A percentile compares a stretch with the other conserved stretches of the same genome.
Evolutionary conservation across 2,797 vertebrate species (phyloP).

Genomic region (Sus cebifrons): DNA sequence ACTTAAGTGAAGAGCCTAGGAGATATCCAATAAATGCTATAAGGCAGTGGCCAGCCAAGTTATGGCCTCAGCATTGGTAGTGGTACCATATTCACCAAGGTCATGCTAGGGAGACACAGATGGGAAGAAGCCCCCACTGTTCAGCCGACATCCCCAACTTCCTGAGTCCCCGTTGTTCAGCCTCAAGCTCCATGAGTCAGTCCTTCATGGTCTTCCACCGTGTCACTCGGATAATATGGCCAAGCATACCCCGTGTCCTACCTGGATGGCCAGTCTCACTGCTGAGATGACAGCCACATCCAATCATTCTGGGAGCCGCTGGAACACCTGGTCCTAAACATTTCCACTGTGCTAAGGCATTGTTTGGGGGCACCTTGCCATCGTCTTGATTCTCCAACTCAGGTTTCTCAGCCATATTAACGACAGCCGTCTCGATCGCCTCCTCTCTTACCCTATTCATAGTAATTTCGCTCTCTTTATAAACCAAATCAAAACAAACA

Average conservation of each 20-base stretch:
- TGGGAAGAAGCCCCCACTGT: not conserved
- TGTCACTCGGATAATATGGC: fast-evolving
- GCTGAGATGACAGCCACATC: not conserved
- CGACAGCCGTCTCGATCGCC: not conserved
- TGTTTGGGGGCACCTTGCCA: fast-evolving
- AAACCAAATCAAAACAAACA: conserved; percentile 43
- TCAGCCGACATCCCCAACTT: fast-evolving
- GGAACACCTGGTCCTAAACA: not conserved
- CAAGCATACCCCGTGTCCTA: not conserved
- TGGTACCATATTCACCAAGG: fast-evolving
- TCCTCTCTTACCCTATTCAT: not conserved
- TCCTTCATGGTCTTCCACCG: not conserved
- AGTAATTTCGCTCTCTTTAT: not conserved
- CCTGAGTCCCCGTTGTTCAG: not conserved
- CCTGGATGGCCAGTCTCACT: not conserved
- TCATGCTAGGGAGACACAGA: no score
- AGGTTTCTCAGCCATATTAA: not conserved
- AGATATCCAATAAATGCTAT: not conserved
- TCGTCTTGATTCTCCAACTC: not conserved
- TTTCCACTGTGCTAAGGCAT: fast-evolving
- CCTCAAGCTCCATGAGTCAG: not conserved
- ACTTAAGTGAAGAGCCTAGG: not conserved
- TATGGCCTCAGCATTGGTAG: not conserved
- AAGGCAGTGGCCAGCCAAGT: fast-evolving
- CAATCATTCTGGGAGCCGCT: fast-evolving